Evolutionary conservation across 2,797 vertebrate species (phyloP), one percentile per base, ranked within the genome.

Genomic region (Enteromius argenteus): DNA sequence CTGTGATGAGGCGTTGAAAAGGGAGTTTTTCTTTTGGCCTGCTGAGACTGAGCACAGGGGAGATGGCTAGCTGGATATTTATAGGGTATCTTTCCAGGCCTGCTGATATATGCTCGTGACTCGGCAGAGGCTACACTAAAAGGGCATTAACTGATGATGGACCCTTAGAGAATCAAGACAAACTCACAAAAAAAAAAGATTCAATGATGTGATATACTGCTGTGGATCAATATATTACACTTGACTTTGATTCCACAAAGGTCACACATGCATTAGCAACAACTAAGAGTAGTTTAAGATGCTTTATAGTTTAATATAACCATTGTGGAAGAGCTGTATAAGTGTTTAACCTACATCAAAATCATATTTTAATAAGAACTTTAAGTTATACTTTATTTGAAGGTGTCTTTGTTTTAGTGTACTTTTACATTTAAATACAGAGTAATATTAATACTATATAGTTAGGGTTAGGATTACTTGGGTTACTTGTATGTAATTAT

Each of bases 1-100:
- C 75, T 68, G 86, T 81, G 94, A 93, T 85, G 92, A 93, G 95
- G 91, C 85, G 92, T 90, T 94, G 94, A 95, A 94, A 95, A 93
- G 93, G 92, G 92, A 93, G 91, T 94, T 95, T 95, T 94, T 94
- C 90, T 91, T 90, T 88, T 90, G 90, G 91, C 90, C 87, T 81
- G 88, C 89, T 91, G 90, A 90, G 91, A 88, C 86, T 80, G 81
- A 35, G 87, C 85, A 83, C 87, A 91, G 87, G 88, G 89, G 86
- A 85, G 88, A 83, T 85, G 88, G 88, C 89, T 85, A 87, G 85
- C 79, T 64, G 80, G 86, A 86, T 95, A 95, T 95, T 93, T 92
- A 94, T 95, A 95, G 93, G 85, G 21, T 17, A 84, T 90, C 90
- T 89, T 88, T 93, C 91, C 90, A 71, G 86, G 87, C 89, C 90